Base-by-base conservation (phyloP, 30 jellyfish, hydroid and myxozoan species). In the Mastigias papua region DNA sequence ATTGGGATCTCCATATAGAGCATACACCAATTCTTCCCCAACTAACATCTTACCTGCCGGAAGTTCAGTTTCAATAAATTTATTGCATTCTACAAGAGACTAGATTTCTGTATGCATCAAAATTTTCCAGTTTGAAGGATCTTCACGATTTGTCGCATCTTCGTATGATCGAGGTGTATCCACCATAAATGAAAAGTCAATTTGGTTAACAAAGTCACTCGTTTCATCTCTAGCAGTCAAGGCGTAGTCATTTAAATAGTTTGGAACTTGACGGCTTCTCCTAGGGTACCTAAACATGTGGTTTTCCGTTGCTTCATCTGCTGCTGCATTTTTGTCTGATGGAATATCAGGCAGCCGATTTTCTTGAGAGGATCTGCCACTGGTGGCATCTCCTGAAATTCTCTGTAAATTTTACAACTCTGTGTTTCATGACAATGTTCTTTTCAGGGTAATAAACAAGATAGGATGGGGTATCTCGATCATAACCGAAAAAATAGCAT, bases 21-120 rank as follows among this genome's bases (percentile, higher is more conserved):
- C 67, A 73, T 33, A 90, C 15, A 90, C 91, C 97, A 92, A 82
- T 84, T 81, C 46, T 13, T 92, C 97, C 34, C 96, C 97, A 61
- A 90, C 95, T 42, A 74, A 13, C 50, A 50, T 57, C 64, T 90
- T 90, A 27, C 51, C 82, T n/a, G 17, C 63, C 1, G 97, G 97
- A 9, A 73, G 85, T 10, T 82, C 84, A 21, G 91, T 71, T 23
- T 34, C 26, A 6, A 3, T 63, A 62, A 48, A 89, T 10, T 96
- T 89, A 73, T 89, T 30, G 48, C 71, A 81, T 5, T 23, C 34
- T 68, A n/a, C 50, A 17, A 89, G 91, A 30, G 96, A 71, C 62
- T 83, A 27, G 31, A 90, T 82, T 63, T 90, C 89, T 23, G 20
- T 87, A 64, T 90, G 88, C 96, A 90, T 82, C 8, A 96, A 96